These are phyloP conservation scores for Cephus rjabovi DNA, from an alignment of 2,888 invertebrate genomes.

Conservation along the genomic window DNA sequence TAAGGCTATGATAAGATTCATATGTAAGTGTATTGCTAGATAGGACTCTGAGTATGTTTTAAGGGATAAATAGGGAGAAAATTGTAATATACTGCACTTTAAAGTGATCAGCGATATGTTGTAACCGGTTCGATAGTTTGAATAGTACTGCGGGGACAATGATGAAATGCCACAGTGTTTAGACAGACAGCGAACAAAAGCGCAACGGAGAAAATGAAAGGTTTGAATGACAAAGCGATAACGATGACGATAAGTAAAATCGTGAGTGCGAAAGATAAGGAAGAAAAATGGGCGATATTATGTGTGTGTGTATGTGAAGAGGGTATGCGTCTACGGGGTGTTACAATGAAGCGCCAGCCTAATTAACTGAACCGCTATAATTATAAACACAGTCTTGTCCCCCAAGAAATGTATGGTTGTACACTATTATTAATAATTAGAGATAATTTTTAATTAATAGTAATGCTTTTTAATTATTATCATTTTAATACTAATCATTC, in stretches of 20 bases:
- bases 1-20: slow-evolving; percentile 45
- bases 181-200: slow-evolving; percentile 23
- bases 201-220: slow-evolving; percentile 31
- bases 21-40: slow-evolving; percentile 54
- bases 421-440: slow-evolving; percentile 65
- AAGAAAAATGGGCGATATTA: slow-evolving; percentile 26
- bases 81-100: slow-evolving; percentile 58
- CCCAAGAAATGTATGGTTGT: slow-evolving; percentile 61
- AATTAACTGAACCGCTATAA: slow-evolving; percentile 36
- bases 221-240: slow-evolving; percentile 20
- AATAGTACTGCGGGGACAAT: slow-evolving; percentile 27
- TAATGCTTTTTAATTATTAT: slow-evolving; percentile 61
- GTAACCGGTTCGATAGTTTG: slow-evolving; percentile 42
- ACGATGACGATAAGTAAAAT: slow-evolving; percentile 19
- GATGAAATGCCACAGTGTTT: slow-evolving; percentile 13
- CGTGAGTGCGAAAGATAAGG: slow-evolving; percentile 5
- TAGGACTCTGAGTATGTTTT: slow-evolving; percentile 50
- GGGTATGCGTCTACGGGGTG: slow-evolving; percentile 10
- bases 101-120: slow-evolving; percentile 48
- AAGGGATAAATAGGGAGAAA: slow-evolving; percentile 46
- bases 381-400: slow-evolving; percentile 42
- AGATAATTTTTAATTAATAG: slow-evolving; percentile 64
- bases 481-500: slow-evolving; percentile 64
- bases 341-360: slow-evolving; percentile 41
- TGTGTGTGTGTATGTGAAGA: slow-evolving; percentile 19